Evolutionary conservation across 2,888 invertebrate genomes (phyloP).

Genomic region (Onchidella celtica): DNA sequence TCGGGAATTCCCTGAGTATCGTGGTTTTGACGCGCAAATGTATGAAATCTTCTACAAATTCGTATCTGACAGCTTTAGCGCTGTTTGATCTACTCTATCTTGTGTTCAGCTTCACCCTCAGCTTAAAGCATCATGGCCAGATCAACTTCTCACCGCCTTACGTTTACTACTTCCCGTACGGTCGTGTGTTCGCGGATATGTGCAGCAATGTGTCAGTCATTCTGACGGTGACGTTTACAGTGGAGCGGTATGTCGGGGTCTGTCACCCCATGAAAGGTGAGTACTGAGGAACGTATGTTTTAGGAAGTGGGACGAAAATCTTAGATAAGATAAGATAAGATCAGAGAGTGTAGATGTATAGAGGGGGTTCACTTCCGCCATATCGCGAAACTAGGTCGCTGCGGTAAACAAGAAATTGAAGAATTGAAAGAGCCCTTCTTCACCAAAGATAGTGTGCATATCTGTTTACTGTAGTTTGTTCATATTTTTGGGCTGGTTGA

Average conservation of each 20-base stretch:
- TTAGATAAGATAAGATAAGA: no score
- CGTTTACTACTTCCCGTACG: conserved; percentile 82
- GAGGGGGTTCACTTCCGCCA: no score
- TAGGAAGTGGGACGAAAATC: no score
- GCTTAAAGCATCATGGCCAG: conserved; percentile 4
- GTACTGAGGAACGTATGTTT: background rate
- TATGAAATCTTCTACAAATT: conserved; percentile 78
- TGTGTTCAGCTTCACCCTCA: conserved; percentile 81
- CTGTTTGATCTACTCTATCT: conserved; percentile 87
- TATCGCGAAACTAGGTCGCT: no score
- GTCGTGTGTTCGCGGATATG: conserved; percentile 86
- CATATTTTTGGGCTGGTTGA: no score
- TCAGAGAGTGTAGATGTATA: no score
- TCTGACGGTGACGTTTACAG: conserved; percentile 88
- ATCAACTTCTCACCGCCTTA: conserved; percentile 65
- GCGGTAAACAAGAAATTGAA: no score
- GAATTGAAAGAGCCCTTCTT: no score
- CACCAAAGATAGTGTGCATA: no score
- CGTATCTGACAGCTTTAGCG: conserved; percentile 87
- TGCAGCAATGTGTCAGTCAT: conserved; percentile 86
- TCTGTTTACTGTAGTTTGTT: no score
- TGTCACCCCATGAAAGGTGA: conserved; percentile 87
- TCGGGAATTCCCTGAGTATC: conserved; percentile 76
- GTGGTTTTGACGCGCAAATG: conserved; percentile 73
- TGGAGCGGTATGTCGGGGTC: conserved; percentile 89